These are phyloP conservation scores for Lepus townsendii DNA, from an alignment of 2,797 vertebrate genomes.

Conservation along the genomic window DNA sequence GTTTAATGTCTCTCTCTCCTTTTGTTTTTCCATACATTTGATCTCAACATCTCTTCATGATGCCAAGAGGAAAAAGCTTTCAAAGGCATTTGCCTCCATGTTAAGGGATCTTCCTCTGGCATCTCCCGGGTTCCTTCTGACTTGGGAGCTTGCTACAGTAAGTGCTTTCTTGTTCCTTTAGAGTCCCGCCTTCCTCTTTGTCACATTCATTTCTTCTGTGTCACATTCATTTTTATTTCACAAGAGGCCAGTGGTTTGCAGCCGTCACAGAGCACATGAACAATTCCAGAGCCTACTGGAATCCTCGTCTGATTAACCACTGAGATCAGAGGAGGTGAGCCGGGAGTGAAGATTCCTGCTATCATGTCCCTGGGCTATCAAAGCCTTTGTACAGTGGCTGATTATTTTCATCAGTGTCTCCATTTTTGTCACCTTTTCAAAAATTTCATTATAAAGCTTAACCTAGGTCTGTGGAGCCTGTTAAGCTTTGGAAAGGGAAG, in stretches of 20 bases:
- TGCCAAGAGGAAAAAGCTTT: background rate
- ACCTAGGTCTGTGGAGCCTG: background rate
- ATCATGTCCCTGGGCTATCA: background rate
- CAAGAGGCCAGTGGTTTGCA: background rate
- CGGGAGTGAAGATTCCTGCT: background rate
- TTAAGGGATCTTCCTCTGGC: background rate
- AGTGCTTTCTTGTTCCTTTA: background rate
- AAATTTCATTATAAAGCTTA: background rate
- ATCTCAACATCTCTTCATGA: background rate
- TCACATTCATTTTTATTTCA: constrained; percentile 31
- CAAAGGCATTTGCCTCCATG: background rate
- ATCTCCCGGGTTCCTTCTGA: background rate
- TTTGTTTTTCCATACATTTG: background rate
- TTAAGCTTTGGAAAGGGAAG: constrained; percentile 12
- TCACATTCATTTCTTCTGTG: background rate
- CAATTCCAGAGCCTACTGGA: constrained; percentile 17
- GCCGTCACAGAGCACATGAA: background rate
- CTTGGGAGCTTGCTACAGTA: background rate
- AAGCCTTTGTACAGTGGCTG: background rate
- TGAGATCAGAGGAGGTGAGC: background rate
- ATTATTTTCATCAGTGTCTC: constrained; percentile 11
- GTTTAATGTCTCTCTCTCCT: constrained; percentile 18
- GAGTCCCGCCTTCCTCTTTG: background rate
- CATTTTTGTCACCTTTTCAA: background rate
- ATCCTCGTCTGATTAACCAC: background rate